Percentiles rank a stretch among this genome's conserved stretches.
phyloP scores from a whole-genome alignment of 2,888 invertebrate species.

The Hydrotaea cyrtoneurina region DNA sequence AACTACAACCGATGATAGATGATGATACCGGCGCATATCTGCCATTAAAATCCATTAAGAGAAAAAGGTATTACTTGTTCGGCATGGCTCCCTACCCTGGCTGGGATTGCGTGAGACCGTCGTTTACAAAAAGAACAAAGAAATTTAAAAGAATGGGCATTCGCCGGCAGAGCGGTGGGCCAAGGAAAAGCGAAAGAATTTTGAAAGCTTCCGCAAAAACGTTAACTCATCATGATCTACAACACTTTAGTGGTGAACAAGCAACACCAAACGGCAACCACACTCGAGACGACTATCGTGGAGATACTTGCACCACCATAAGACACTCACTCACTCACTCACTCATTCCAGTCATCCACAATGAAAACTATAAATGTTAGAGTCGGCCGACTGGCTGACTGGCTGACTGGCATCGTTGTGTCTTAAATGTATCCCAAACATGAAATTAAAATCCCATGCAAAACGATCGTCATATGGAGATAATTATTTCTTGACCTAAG shows the following conservation, averaged over 20 bases:
- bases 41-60: conserved; percentile 34
- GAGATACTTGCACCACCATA: background rate
- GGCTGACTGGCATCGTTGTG: background rate
- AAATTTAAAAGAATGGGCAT: background rate
- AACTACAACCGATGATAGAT: conserved; percentile 19
- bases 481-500: conserved; percentile 65
- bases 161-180: background rate
- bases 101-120: conserved; percentile 18
- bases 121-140: background rate
- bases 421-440: conserved; percentile 34
- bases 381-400: background rate
- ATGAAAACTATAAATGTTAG: conserved; percentile 6
- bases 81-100: background rate
- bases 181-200: conserved; percentile 44
- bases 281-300: no score
- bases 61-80: background rate
- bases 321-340: background rate
- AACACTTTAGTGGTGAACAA: conserved; percentile 53
- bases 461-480: conserved; percentile 60
- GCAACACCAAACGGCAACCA: no score
- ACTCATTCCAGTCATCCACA: background rate
- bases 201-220: conserved; percentile 64
- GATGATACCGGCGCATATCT: conserved; percentile 9
- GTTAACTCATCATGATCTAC: conserved; percentile 59
- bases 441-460: conserved; percentile 46